Percentiles rank a stretch among this genome's conserved stretches.
phyloP scores from a whole-genome alignment of 2,888 invertebrate species.

The Neelides folsomi region DNA sequence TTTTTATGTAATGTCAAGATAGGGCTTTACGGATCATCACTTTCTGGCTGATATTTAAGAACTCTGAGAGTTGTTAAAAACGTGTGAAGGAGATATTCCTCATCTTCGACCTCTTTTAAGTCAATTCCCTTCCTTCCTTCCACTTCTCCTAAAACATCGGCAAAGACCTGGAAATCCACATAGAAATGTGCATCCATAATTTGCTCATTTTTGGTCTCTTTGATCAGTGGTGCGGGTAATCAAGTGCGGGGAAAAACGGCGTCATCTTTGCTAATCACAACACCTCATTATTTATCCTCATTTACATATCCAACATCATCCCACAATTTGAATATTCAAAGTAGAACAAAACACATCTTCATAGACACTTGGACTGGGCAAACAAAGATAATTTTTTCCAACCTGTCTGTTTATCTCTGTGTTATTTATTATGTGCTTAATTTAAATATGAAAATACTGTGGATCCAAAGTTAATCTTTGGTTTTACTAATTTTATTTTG shows the following conservation, averaged over 20 bases:
- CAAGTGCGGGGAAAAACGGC: neutral
- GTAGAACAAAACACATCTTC: too few species aligned
- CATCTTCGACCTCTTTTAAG: constrained; percentile 47
- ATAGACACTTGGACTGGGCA: too few species aligned
- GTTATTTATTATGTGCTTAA: too few species aligned
- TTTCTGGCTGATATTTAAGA: constrained; percentile 63
- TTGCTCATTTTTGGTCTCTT: neutral
- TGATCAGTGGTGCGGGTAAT: neutral
- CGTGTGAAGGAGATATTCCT: constrained; percentile 60
- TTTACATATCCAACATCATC: too few species aligned
- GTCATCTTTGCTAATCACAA: neutral
- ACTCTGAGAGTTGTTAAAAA: constrained; percentile 57
- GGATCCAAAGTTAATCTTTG: too few species aligned
- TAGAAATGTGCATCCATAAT: neutral
- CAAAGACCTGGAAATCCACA: constrained; percentile 43
- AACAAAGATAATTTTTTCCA: too few species aligned
- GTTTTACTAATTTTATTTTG: too few species aligned
- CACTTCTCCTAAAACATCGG: constrained; percentile 59
- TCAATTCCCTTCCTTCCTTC: constrained; percentile 58
- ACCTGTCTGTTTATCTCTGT: too few species aligned
- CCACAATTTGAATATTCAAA: too few species aligned
- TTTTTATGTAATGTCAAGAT: too few species aligned
- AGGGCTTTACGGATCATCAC: constrained; percentile 40
- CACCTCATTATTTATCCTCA: too few species aligned
- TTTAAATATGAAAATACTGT: too few species aligned